A percentile compares a stretch with the other conserved stretches of the same genome.
Conservation (phyloP, 2,797 vertebrate genomes). For the Neosilurus hyrtlii region DNA sequence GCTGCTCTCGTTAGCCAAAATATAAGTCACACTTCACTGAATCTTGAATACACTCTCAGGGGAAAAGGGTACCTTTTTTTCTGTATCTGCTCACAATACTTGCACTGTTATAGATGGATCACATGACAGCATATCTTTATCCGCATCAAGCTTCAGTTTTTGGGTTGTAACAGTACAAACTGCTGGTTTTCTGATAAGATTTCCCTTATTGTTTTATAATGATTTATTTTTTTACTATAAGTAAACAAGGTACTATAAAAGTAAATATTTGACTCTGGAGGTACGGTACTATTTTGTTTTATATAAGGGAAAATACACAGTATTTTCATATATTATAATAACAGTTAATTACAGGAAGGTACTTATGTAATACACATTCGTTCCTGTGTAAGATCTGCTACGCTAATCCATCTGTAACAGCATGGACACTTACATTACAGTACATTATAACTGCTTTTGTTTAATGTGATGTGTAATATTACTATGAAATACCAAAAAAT, state of each 20-base stretch:
- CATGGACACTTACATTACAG: background rate
- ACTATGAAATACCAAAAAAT: background rate
- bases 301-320: background rate
- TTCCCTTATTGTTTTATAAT: background rate
- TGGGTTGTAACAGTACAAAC: background rate
- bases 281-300: background rate
- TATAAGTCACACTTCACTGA: background rate
- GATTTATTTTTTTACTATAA: background rate
- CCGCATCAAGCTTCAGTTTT: background rate
- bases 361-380: background rate
- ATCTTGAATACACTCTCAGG: background rate
- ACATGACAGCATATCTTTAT: slow-evolving; percentile 8
- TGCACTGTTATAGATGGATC: slow-evolving; percentile 13
- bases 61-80: background rate
- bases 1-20: background rate
- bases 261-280: background rate
- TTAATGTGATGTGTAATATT: background rate
- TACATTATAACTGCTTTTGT: background rate
- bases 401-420: slow-evolving; percentile 16
- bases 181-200: background rate
- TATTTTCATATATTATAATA: background rate
- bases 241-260: background rate
- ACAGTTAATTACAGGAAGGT: background rate
- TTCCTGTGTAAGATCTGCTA: background rate
- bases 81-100: background rate